Evolutionary conservation across 2,888 invertebrate species (phyloP).

Genomic region (Seira musarum): DNA sequence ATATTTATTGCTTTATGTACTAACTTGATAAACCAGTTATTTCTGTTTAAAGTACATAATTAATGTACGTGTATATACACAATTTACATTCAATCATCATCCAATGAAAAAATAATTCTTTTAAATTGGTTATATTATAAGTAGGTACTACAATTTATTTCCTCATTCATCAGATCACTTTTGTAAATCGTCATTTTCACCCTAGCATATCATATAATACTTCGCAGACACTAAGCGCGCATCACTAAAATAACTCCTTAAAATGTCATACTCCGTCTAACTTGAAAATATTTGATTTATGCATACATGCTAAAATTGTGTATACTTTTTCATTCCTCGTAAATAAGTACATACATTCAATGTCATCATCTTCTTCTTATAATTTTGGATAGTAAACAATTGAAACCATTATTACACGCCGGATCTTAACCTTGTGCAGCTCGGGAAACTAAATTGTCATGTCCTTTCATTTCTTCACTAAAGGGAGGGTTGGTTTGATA

Average conservation of each 20-base stretch:
- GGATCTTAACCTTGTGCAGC: background rate
- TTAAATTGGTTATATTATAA: constrained; percentile 42
- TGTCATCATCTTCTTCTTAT: background rate
- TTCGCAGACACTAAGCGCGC: constrained; percentile 28
- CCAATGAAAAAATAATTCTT: constrained; percentile 49
- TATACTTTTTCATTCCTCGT: background rate
- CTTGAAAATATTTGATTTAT: background rate
- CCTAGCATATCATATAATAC: constrained; percentile 28
- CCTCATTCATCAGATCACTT: constrained; percentile 48
- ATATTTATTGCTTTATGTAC: constrained; percentile 43
- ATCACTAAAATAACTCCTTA: background rate
- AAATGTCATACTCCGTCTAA: background rate
- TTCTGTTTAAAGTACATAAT: background rate
- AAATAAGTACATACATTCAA: background rate
- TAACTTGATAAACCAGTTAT: constrained; percentile 37
- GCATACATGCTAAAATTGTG: background rate
- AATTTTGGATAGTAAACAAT: background rate
- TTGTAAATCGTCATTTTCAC: constrained; percentile 35
- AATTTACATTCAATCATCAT: constrained; percentile 37
- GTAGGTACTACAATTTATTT: constrained; percentile 53
- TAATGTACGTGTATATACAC: constrained; percentile 12
- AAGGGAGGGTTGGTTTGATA: background rate
- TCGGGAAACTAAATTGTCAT: background rate
- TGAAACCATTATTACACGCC: background rate
- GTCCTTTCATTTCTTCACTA: background rate